phyloP scores from a whole-genome alignment of 2,797 vertebrate genomes.

The Cynopterus sphinx region DNA sequence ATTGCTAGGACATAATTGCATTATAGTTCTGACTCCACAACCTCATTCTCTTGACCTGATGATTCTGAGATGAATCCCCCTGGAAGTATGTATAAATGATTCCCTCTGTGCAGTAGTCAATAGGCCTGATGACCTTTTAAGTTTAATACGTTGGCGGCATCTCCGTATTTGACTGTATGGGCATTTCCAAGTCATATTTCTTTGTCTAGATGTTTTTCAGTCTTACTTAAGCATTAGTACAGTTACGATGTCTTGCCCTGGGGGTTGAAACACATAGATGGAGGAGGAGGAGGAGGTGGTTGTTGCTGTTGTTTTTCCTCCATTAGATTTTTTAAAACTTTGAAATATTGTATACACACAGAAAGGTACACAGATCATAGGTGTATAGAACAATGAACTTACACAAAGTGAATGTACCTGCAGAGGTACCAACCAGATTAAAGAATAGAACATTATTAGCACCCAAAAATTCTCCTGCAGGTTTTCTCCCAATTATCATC shows the following conservation, averaged over 20 bases:
- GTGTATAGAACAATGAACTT: background rate
- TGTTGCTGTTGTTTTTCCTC: background rate
- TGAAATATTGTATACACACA: background rate
- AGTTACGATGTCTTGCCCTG: background rate
- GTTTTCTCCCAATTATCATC: background rate
- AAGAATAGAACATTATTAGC: background rate
- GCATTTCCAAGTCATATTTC: background rate
- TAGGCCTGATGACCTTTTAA: background rate
- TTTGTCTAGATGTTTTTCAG: background rate
- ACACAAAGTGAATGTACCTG: background rate
- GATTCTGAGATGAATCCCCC: background rate
- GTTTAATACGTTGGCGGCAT: background rate
- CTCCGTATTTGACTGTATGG: background rate
- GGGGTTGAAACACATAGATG: background rate
- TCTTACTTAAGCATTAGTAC: background rate
- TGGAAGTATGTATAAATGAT: background rate
- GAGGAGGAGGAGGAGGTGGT: background rate
- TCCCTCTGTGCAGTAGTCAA: background rate
- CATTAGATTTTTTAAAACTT: background rate
- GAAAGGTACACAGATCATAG: background rate
- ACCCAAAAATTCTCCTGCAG: background rate
- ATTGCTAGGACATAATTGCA: background rate
- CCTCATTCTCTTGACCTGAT: background rate
- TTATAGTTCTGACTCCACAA: background rate
- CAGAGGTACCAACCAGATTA: background rate